Evolutionary conservation across 2,888 invertebrate species (phyloP), one percentile per base, ranked within the genome.

Genomic region (Noctuana brunneofusca): DNA sequence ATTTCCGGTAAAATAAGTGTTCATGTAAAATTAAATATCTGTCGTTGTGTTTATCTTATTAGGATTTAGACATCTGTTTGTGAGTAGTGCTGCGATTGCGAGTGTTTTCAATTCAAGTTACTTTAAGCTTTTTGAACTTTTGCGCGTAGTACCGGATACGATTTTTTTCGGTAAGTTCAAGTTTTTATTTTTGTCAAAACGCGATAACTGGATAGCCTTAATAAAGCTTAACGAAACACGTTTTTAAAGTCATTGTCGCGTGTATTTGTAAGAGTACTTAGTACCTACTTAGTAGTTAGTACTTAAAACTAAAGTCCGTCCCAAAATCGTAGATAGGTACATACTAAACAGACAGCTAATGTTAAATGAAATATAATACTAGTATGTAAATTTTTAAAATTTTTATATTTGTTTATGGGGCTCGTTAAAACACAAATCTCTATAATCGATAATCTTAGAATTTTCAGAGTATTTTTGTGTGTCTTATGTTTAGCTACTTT

Each of bases 41-140:
- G 12, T 30, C 32, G 55, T 27, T 56, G 63, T 65, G 63, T 58
- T 63, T 62, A 64, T 58, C 35, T 52, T 50, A 49, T 65, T 62
- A 54, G 49, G 46, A 32, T 53, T 63, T 68, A 62, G 68, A 74
- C 76, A 62, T 62, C 49, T 49, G 9, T 65, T 54, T 77, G 82
- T 82, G 83, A 77, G 79, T 70, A 77, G 79, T 71, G 81, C 68
- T 73, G 72, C 68, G 68, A 71, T 69, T 73, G 71, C 68, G 67
- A 72, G 75, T 76, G 73, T 74, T 78, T 73, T 73, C 72, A 57
- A 50, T 73, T 73, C 72, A 57, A 50, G 56, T 57, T 67, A 27
- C 71, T 69, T 69, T 72, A 73, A 75, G 68, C 71, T 68, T 76
- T 72, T 75, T 75, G 74, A 75, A 74, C 76, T 78, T 75, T 80